Evolutionary conservation across 1,140 invertebrate genomes (phyloP), one percentile per base, ranked within the genome.

Genomic region (Drosophila sucinea): DNA sequence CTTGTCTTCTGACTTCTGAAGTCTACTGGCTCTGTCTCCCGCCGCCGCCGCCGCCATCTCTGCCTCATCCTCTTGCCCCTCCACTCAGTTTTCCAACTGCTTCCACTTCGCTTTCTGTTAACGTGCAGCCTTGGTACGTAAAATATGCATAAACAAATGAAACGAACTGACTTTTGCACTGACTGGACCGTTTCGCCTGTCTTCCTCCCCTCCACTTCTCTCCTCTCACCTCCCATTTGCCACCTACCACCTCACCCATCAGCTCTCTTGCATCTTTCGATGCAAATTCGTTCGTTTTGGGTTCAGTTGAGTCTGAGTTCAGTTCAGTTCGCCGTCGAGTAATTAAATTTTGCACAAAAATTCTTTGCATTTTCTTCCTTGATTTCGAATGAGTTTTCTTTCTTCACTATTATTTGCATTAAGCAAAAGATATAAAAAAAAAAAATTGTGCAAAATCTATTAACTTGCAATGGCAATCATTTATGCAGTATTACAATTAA

Each of bases 131-230:
- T 64, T 27, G 64, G 58, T 60, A 32, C 32, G 62, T 87, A 71
- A 77, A 87, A 87, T 87, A 87, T 87, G 79, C 83, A 87, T 87
- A 87, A 87, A 83, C 79, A 87, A 87, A 83, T 67, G 64, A 71
- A 89, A 71, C 79, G 60, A 81, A 87, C 62, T 77, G 75, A 66
- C 51, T 65, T 30, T 56, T 66, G 63, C 47, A 51, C 35, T 29
- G 33, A 38, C 23, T 51, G 25, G 54, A n/a, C 25, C 35, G 2
- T 4, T 38, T 38, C 35, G 51, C 32, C 32, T n/a, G 58, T 65
- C 75, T 58, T 75, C 56, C 57, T 47, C 40, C 71, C 56, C 41
- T 41, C 25, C 10, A 30, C 11, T 30, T 6, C 55, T 40, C 27
- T 23, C 35, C 25, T 38, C 32, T 17, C 51, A 51, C 38, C 55